A percentile compares a stretch with the other conserved stretches of the same genome.
phyloP scores from a whole-genome alignment of 2,888 invertebrate genomes.

The Orthonevra nobilis region DNA sequence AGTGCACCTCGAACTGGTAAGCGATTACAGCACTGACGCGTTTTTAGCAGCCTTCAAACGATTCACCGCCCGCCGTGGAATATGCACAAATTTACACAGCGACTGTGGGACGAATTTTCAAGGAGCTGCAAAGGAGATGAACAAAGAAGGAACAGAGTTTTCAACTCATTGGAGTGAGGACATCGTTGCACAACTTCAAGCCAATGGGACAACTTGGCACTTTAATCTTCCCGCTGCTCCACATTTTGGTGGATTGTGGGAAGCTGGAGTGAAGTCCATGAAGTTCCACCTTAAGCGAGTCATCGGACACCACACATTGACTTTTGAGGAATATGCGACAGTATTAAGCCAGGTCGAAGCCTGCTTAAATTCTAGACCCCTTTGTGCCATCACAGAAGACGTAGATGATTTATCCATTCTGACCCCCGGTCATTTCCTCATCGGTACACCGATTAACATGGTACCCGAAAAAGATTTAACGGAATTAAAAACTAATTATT shows the following conservation, averaged over 20 bases:
- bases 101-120: slow-evolving; percentile 43
- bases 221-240: slow-evolving; percentile 37
- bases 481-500: background rate
- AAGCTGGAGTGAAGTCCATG: slow-evolving; percentile 12
- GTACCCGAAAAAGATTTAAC: slow-evolving; percentile 20
- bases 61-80: slow-evolving; percentile 18
- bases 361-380: background rate
- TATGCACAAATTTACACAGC: too few relatives aligned
- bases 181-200: slow-evolving; percentile 1
- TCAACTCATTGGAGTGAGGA: slow-evolving; percentile 15
- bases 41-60: slow-evolving; percentile 38
- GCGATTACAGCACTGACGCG: slow-evolving; percentile 7
- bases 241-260: slow-evolving; percentile 11
- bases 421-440: slow-evolving; percentile 23
- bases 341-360: slow-evolving; percentile 8
- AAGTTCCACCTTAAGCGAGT: slow-evolving; percentile 2
- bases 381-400: background rate
- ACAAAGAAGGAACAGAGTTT: background rate
- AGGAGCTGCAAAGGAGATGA: slow-evolving; percentile 15
- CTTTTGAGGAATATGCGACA: slow-evolving; percentile 23
- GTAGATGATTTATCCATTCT: slow-evolving; percentile 16
- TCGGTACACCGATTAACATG: slow-evolving; percentile 12
- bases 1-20: slow-evolving; percentile 43
- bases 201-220: slow-evolving; percentile 14
- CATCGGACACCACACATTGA: slow-evolving; percentile 19